Evolutionary conservation across 2,888 invertebrate genomes (phyloP), one percentile per base, ranked within the genome.

Genomic region (Drosophila ezoana): DNA sequence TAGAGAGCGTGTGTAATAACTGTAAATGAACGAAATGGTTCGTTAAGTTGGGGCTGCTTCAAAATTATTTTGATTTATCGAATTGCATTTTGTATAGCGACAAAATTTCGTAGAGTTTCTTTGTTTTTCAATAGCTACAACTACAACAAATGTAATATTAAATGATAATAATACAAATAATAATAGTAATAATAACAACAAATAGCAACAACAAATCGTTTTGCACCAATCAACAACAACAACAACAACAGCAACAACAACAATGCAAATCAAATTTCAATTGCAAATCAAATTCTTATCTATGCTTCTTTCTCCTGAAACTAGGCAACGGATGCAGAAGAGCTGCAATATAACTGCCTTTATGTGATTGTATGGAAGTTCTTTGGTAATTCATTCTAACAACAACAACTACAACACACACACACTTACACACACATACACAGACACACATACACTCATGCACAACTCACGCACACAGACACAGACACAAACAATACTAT

Each of bases 291-390:
- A 81, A 81, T 67, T 86, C 80, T 81, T 86, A 86, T 81, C 71
- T 88, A 78, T 87, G 75, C 87, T 81, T 84, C 81, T 79, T 83
- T 79, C 76, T 70, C 63, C 76, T 74, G 74, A 81, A 88, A 75
- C 74, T 76, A 89, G 83, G 87, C 83, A 73, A 72, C 90, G 90
- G 93, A 92, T 90, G 93, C 92, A 85, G 90, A 91, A 84, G 85
- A 85, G 87, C 81, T 89, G 89, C 92, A 94, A 93, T 93, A 94
- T 93, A 94, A 94, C 94, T 95, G 95, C 94, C 94, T 95, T 93
- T 95, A 94, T 94, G 95, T 94, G 93, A 94, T 95, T 92, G 94
- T 95, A 93, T 94, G 94, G 92, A 95, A 94, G 91, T 93, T 94
- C 90, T 93, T 94, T 93, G 94, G 94, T 94, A 95, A 94, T 92